Percentiles rank a stretch among this genome's conserved stretches.
These are phyloP conservation scores for Chaunax sp. DNA, from an alignment of 2,797 vertebrate species.

Conservation along the genomic window DNA sequence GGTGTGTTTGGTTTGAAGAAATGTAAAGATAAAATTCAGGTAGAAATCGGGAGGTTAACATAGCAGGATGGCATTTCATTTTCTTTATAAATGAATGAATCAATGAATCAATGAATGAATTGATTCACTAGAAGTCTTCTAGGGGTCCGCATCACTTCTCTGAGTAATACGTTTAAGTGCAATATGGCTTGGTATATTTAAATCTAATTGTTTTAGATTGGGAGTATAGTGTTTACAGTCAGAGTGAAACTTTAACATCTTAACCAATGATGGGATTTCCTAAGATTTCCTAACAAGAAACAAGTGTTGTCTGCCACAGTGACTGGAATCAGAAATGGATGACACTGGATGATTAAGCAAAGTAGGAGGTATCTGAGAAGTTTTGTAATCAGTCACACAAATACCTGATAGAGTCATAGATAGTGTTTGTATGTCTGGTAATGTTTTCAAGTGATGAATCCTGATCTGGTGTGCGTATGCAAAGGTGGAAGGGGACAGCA, in stretches of 20 bases:
- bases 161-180: conserved; percentile 14
- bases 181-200: conserved; percentile 11
- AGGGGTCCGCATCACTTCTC: not conserved
- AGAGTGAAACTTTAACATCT: conserved; percentile 40
- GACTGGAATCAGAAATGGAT: conserved; percentile 23
- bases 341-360: conserved; percentile 44
- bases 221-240: conserved; percentile 26
- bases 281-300: conserved; percentile 40
- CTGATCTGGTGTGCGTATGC: conserved; percentile 1
- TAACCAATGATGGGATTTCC: conserved; percentile 54
- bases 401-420: not conserved
- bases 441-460: conserved; percentile 5
- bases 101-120: too few relatives aligned
- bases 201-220: conserved; percentile 26
- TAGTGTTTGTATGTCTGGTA: conserved; percentile 2
- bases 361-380: not conserved
- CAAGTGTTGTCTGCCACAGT: not conserved
- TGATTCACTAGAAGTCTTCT: conserved; percentile 10
- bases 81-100: too few relatives aligned
- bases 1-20: not conserved
- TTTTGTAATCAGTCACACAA: conserved; percentile 13
- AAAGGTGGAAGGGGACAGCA: conserved; percentile 31
- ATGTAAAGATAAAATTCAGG: not conserved
- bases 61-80: too few relatives aligned
- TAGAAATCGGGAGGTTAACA: conserved; percentile 3